Conservation (phyloP, 1,140 invertebrate species). For the Archivesica marissinica region DNA sequence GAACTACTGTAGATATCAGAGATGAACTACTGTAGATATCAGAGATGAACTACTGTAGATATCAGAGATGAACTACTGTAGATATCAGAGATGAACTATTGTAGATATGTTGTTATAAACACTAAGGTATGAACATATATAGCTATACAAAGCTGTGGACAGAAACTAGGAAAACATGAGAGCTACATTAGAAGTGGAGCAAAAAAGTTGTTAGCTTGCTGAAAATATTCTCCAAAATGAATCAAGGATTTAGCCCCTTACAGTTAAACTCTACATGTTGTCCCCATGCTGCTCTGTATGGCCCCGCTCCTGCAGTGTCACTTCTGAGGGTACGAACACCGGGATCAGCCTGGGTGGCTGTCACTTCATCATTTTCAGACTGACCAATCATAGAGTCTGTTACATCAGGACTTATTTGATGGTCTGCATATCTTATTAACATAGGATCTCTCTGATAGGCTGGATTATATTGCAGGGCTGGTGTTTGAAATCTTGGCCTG, state of each 20-base stretch:
- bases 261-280: constrained; percentile 44
- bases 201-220: too few relatives aligned
- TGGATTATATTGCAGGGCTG: constrained; percentile 52
- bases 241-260: constrained; percentile 6
- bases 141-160: too few relatives aligned
- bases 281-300: constrained; percentile 23
- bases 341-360: neutral
- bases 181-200: too few relatives aligned
- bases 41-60: too few relatives aligned
- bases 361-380: neutral
- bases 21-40: too few relatives aligned
- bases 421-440: neutral
- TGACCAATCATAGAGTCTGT: constrained; percentile 24
- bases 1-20: too few relatives aligned
- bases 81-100: too few relatives aligned
- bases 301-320: neutral
- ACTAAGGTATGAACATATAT: too few relatives aligned
- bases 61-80: too few relatives aligned
- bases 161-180: too few relatives aligned
- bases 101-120: too few relatives aligned
- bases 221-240: too few relatives aligned
- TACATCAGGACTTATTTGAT: neutral
- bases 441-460: constrained; percentile 13
- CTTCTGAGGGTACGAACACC: constrained; percentile 20
- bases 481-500: constrained; percentile 12